A percentile compares a stretch with the other conserved stretches of the same genome.
These are phyloP conservation scores for Drosophila mayri DNA, from an alignment of 1,140 invertebrate species.

Conservation along the genomic window DNA sequence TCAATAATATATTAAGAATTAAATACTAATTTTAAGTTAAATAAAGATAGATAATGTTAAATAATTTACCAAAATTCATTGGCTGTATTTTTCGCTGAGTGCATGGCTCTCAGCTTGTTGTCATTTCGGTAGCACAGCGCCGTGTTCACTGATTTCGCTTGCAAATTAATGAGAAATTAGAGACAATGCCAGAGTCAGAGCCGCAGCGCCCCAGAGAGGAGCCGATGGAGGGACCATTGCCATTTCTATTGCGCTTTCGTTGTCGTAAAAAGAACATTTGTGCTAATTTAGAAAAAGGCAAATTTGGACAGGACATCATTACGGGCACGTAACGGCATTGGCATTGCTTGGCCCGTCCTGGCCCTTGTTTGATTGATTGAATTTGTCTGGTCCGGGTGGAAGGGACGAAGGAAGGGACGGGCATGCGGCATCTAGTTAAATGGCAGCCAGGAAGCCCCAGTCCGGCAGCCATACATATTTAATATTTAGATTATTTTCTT, in stretches of 20 bases:
- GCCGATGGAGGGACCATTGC: slow-evolving; percentile 17
- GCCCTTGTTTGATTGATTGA: slow-evolving; percentile 77
- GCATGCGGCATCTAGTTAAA: slow-evolving; percentile 14
- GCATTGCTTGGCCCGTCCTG: slow-evolving; percentile 58
- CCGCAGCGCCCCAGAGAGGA: slow-evolving; percentile 22
- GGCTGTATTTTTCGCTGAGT: not conserved
- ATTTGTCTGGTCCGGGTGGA: slow-evolving; percentile 55
- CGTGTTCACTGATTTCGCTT: slow-evolving; percentile 83
- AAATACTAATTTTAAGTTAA: no score
- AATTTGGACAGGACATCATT: slow-evolving; percentile 83
- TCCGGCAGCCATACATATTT: slow-evolving; percentile 48
- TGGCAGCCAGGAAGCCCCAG: slow-evolving; percentile 17
- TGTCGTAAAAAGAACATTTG: slow-evolving; percentile 83
- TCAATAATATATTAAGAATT: no score
- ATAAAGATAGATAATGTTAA: no score
- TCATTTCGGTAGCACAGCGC: slow-evolving; percentile 47
- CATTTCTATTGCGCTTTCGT: slow-evolving; percentile 44
- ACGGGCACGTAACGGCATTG: slow-evolving; percentile 76
- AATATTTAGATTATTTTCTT: slow-evolving; percentile 67
- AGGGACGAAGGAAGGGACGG: not conserved
- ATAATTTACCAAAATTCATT: not conserved
- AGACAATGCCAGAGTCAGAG: slow-evolving; percentile 66
- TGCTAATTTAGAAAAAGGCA: slow-evolving; percentile 83
- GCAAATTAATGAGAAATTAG: slow-evolving; percentile 84
- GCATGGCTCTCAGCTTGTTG: slow-evolving; percentile 55